Conservation (phyloP, 1,140 invertebrate species). For the Lepidurus apus region DNA sequence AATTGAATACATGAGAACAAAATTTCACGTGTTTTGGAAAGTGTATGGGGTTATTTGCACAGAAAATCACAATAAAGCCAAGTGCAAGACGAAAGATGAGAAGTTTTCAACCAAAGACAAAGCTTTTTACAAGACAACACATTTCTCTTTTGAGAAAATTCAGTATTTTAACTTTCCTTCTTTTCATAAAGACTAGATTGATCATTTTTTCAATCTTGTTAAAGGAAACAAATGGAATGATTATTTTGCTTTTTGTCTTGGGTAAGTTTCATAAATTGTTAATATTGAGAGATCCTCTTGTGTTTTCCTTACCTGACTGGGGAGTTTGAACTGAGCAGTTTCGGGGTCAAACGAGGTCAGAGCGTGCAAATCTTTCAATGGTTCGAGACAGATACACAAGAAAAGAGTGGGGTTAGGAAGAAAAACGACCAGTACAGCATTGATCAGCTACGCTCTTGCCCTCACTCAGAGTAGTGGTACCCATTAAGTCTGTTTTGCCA, state of each 20-base stretch:
- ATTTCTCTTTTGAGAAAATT: background rate
- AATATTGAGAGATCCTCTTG: background rate
- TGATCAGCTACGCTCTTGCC: background rate
- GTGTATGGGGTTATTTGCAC: background rate
- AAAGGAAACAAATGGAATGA: background rate
- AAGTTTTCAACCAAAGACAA: background rate
- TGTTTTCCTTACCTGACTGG: background rate
- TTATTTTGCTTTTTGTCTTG: background rate
- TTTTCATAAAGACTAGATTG: background rate
- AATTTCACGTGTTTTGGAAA: background rate
- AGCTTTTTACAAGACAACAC: conserved; percentile 5
- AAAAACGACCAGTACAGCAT: background rate
- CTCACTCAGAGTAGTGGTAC: background rate
- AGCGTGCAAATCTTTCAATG: background rate
- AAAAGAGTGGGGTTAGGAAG: background rate
- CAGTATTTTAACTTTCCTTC: background rate
- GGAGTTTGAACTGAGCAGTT: background rate
- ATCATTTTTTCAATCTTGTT: background rate
- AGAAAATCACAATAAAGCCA: conserved; percentile 10
- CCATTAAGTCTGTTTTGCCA: conserved; percentile 17
- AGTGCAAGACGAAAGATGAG: background rate
- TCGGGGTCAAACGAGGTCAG: background rate
- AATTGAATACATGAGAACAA: background rate
- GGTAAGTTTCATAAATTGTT: background rate
- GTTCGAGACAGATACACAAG: background rate